These are phyloP conservation scores for Anneissia japonica DNA, from an alignment of 35 echinoderm and acorn worm genomes.

Conservation along the genomic window DNA sequence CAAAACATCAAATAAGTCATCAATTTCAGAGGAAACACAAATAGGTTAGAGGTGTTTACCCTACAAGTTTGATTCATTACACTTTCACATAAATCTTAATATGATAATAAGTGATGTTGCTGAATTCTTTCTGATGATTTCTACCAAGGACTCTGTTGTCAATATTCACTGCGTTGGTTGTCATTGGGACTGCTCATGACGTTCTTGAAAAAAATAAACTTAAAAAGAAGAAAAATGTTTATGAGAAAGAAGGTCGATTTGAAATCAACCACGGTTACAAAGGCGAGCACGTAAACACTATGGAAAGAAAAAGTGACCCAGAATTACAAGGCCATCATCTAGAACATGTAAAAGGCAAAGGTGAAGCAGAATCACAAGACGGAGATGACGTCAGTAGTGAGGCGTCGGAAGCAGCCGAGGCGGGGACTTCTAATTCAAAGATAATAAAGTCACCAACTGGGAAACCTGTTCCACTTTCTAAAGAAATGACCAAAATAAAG, in stretches of 20 bases:
- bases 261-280: background rate
- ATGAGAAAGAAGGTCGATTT: background rate
- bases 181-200: background rate
- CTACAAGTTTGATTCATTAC: too few species aligned
- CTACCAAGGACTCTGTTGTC: background rate
- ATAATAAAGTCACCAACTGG: too few species aligned
- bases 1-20: too few species aligned
- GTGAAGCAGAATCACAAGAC: background rate
- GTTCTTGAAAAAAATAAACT: background rate
- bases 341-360: background rate
- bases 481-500: too few species aligned
- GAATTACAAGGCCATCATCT: background rate
- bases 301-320: background rate
- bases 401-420: background rate
- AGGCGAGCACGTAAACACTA: background rate
- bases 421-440: background rate
- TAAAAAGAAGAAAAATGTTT: background rate
- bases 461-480: too few species aligned
- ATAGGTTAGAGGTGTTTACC: too few species aligned
- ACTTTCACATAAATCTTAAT: too few species aligned
- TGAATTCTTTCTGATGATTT: too few species aligned
- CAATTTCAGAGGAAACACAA: too few species aligned
- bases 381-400: background rate
- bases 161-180: background rate
- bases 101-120: too few species aligned